These are phyloP conservation scores for Pelosia muscerda DNA, from an alignment of 2,888 invertebrate species.

Conservation along the genomic window DNA sequence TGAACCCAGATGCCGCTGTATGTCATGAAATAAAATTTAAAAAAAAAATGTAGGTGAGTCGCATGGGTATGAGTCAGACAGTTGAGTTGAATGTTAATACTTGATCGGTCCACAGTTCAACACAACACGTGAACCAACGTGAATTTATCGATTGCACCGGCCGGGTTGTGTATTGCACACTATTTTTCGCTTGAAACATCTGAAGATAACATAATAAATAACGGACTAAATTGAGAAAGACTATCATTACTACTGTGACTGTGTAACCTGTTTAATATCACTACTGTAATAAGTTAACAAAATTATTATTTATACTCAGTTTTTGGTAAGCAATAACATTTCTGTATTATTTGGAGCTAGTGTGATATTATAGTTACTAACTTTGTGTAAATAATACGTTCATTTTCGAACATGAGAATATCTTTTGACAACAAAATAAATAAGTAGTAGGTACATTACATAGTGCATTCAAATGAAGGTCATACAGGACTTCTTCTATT, in stretches of 20 bases:
- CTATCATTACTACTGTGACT: constrained; percentile 23
- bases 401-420: background rate
- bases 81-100: too few relatives aligned
- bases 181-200: constrained; percentile 32
- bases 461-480: constrained; percentile 32
- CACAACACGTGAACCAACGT: too few relatives aligned
- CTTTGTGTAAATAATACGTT: background rate
- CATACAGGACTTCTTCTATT: constrained; percentile 30
- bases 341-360: background rate
- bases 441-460: too few relatives aligned
- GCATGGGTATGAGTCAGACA: too few relatives aligned
- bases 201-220: constrained; percentile 29
- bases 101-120: constrained; percentile 61
- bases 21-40: too few relatives aligned
- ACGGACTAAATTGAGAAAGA: constrained; percentile 13
- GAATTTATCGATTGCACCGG: constrained; percentile 57
- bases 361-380: constrained; percentile 11
- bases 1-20: too few relatives aligned
- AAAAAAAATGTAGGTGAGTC: too few relatives aligned
- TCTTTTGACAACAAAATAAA: background rate
- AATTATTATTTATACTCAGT: background rate
- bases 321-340: constrained; percentile 33
- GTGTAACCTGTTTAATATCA: constrained; percentile 27
- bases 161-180: constrained; percentile 37
- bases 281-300: background rate